These are phyloP conservation scores for Marcusenius ussheri DNA, from an alignment of 2,113 vertebrate genomes.

Conservation along the genomic window DNA sequence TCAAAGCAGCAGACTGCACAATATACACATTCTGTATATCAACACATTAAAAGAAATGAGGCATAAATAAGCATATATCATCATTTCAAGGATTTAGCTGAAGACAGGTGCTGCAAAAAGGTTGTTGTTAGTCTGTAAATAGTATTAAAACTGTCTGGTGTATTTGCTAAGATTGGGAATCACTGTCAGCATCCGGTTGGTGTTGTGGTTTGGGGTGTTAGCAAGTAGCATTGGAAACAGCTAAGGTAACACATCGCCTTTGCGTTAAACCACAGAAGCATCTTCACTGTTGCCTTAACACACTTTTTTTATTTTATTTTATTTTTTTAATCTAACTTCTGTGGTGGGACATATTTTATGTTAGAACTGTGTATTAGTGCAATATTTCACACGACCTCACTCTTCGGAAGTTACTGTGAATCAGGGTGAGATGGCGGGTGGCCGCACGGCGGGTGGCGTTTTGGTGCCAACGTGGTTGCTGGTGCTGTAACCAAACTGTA, in stretches of 20 bases:
- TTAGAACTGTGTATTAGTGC: slow-evolving; percentile 29
- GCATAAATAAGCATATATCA: not conserved
- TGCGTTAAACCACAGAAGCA: slow-evolving; percentile 18
- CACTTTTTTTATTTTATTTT: not conserved
- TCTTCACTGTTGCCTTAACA: slow-evolving; percentile 55
- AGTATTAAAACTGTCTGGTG: not conserved
- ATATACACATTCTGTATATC: not conserved
- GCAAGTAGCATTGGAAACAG: slow-evolving; percentile 27
- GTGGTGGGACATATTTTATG: slow-evolving; percentile 3
- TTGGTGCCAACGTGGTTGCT: slow-evolving; percentile 9
- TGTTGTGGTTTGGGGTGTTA: slow-evolving; percentile 23
- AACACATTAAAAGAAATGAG: not conserved
- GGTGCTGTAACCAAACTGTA: not conserved
- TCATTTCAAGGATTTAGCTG: not conserved
- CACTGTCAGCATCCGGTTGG: not conserved
- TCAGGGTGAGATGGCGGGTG: not conserved
- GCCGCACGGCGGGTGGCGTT: not conserved
- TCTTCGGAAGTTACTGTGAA: slow-evolving; percentile 29
- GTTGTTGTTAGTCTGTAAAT: not conserved
- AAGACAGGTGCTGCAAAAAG: not conserved
- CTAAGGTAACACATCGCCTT: slow-evolving; percentile 27
- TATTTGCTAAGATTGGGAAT: not conserved
- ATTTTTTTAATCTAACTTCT: slow-evolving; percentile 18
- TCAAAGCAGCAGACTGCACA: not conserved
- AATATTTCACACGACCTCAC: slow-evolving; percentile 27